Percentiles rank a stretch among this genome's conserved stretches.
Evolutionary conservation across 2,888 invertebrate genomes (phyloP).

Genomic region (Ptychoptera contaminata): DNA sequence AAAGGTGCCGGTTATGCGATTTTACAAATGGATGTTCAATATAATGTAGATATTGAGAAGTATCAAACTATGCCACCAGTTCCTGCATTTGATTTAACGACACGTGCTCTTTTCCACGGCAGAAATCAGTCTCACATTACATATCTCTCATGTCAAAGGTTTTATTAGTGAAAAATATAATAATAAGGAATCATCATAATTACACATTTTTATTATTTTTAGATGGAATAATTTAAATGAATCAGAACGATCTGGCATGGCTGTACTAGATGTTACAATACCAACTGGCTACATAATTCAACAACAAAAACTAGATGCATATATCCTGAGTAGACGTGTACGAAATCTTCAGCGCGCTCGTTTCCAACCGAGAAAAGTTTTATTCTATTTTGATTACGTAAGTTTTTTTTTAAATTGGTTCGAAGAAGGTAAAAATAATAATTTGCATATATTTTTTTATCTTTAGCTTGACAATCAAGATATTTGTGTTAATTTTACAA

Average conservation of each 20-base stretch:
- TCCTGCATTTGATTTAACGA: constrained; percentile 59
- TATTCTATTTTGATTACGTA: constrained; percentile 89
- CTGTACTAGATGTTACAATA: constrained; percentile 70
- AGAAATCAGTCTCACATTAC: constrained; percentile 88
- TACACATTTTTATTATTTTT: too few relatives aligned
- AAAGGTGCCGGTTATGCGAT: constrained; percentile 90
- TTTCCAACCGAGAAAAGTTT: constrained; percentile 63
- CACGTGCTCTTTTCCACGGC: constrained; percentile 64
- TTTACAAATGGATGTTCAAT: constrained; percentile 82
- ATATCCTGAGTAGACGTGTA: constrained; percentile 65
- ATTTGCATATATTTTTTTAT: constrained; percentile 10
- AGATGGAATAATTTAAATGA: constrained; percentile 69
- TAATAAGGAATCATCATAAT: constrained; percentile 1
- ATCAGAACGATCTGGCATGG: constrained; percentile 72
- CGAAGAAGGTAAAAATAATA: not conserved
- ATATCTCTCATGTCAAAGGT: constrained; percentile 78
- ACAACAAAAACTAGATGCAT: constrained; percentile 74
- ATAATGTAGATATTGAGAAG: constrained; percentile 71
- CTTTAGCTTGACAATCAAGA: constrained; percentile 63
- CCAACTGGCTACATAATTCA: constrained; percentile 86
- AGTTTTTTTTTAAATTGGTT: constrained; percentile 23
- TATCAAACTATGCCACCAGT: constrained; percentile 76
- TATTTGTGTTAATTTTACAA: constrained; percentile 82
- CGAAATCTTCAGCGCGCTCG: constrained; percentile 71
- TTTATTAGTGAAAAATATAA: not conserved